Evolutionary conservation across 2,113 vertebrate genomes (phyloP).

Genomic region (Nothobranchius furzeri): DNA sequence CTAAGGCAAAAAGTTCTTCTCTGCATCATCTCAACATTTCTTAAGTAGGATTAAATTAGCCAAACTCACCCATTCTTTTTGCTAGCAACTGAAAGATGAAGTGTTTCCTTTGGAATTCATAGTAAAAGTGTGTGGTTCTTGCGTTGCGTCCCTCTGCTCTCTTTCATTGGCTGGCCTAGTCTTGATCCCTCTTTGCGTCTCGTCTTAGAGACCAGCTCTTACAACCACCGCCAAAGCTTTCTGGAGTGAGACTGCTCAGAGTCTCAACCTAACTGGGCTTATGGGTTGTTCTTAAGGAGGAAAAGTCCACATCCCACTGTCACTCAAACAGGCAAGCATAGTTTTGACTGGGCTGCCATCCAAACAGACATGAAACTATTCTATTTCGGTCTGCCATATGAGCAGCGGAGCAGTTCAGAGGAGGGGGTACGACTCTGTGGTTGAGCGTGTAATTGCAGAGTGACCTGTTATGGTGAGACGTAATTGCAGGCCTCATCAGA

Average conservation of each 20-base stretch:
- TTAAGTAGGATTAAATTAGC: conserved; percentile 16
- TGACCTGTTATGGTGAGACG: conserved; percentile 80
- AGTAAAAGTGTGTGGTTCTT: conserved; percentile 16
- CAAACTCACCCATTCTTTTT: conserved; percentile 60
- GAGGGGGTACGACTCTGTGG: conserved; percentile 73
- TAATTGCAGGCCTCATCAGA: conserved; percentile 87
- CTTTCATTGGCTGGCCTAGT: conserved; percentile 31
- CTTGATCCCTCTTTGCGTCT: conserved; percentile 10
- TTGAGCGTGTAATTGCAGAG: conserved; percentile 82
- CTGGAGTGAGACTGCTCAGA: conserved; percentile 62
- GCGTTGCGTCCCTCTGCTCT: conserved; percentile 19
- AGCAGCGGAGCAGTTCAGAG: conserved; percentile 71
- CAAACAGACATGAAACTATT: conserved; percentile 89
- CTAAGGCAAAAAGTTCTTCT: background rate
- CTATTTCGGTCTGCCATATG: conserved; percentile 88
- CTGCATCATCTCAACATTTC: conserved; percentile 5
- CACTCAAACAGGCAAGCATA: conserved; percentile 83
- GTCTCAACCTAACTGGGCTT: conserved; percentile 74
- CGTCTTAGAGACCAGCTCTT: conserved; percentile 37
- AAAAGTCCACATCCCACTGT: conserved; percentile 82
- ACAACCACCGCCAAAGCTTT: conserved; percentile 53
- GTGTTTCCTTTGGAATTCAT: conserved; percentile 60
- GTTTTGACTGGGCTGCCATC: conserved; percentile 85
- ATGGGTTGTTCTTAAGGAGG: conserved; percentile 69
- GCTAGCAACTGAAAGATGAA: conserved; percentile 40